Percentiles rank a stretch among this genome's conserved stretches.
Evolutionary conservation across 2,888 invertebrate genomes (phyloP).

Genomic region (Sesia apiformis): DNA sequence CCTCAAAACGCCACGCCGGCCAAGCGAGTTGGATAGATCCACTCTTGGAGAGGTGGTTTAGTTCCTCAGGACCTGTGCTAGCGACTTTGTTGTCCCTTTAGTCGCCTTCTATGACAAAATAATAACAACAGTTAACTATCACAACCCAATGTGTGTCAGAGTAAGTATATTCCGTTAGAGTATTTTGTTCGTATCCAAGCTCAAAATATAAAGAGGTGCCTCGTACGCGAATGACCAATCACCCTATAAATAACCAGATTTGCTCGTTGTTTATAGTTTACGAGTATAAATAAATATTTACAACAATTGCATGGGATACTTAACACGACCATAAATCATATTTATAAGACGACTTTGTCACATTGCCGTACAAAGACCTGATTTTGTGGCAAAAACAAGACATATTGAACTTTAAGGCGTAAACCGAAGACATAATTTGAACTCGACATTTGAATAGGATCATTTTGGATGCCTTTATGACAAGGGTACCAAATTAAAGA

Average conservation of each 20-base stretch:
- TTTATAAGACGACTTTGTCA: constrained; percentile 72
- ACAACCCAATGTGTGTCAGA: no score
- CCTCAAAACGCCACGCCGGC: no score
- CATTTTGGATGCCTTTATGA: no score
- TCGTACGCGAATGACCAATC: constrained; percentile 61
- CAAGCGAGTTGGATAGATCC: no score
- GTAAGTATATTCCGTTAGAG: no score
- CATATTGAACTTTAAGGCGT: constrained; percentile 36
- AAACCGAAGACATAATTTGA: neutral
- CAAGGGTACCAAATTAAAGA: no score
- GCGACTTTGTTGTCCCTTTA: no score
- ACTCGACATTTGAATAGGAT: no score
- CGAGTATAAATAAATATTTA: constrained; percentile 69
- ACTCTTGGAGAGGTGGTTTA: no score
- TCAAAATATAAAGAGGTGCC: constrained; percentile 31
- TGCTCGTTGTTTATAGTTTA: constrained; percentile 70
- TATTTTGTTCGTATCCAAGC: neutral
- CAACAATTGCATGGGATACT: constrained; percentile 71
- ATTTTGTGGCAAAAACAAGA: constrained; percentile 18
- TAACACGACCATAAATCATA: constrained; percentile 69
- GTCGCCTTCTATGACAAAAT: no score
- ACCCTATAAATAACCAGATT: constrained; percentile 71
- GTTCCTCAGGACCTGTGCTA: no score
- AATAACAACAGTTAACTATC: no score
- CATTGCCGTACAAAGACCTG: constrained; percentile 50